Percentiles rank a stretch among this genome's conserved stretches.
Evolutionary conservation across 2,113 vertebrate species (phyloP).

Genomic region (Protomyctophum bolini): DNA sequence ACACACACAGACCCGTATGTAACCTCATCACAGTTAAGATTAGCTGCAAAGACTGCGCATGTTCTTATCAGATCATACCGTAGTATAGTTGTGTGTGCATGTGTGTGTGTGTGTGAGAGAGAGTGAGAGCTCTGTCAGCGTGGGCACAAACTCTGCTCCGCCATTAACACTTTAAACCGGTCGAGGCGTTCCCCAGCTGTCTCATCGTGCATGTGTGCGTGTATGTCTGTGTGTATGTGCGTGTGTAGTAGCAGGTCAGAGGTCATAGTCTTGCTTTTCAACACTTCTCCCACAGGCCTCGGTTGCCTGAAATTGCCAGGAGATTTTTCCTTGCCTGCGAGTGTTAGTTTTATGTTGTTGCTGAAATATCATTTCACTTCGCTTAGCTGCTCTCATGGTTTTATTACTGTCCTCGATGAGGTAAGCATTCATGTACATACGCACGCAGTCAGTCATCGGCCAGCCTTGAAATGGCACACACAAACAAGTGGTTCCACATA

Average conservation of each 20-base stretch:
- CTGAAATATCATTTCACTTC: conserved; percentile 32
- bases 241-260: conserved; percentile 39
- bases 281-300: conserved; percentile 17
- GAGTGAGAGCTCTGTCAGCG: conserved; percentile 57
- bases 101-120: conserved; percentile 29
- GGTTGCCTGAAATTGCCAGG: not conserved
- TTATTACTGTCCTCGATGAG: conserved; percentile 35
- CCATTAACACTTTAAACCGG: conserved; percentile 57
- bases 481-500: conserved; percentile 4
- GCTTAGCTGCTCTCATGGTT: conserved; percentile 36
- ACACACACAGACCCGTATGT: conserved; percentile 16
- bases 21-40: conserved; percentile 59
- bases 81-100: conserved; percentile 7
- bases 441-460: not conserved
- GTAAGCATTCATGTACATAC: conserved; percentile 22
- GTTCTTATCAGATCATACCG: conserved; percentile 43
- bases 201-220: not conserved
- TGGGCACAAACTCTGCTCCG: conserved; percentile 37
- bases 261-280: conserved; percentile 34
- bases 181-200: conserved; percentile 17
- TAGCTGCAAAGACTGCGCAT: conserved; percentile 50
- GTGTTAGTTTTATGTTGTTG: conserved; percentile 23
- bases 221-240: not conserved
- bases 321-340: not conserved
- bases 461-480: conserved; percentile 13